Evolutionary conservation across 2,888 invertebrate genomes (phyloP).

Genomic region (Agonopterix subpropinquella): DNA sequence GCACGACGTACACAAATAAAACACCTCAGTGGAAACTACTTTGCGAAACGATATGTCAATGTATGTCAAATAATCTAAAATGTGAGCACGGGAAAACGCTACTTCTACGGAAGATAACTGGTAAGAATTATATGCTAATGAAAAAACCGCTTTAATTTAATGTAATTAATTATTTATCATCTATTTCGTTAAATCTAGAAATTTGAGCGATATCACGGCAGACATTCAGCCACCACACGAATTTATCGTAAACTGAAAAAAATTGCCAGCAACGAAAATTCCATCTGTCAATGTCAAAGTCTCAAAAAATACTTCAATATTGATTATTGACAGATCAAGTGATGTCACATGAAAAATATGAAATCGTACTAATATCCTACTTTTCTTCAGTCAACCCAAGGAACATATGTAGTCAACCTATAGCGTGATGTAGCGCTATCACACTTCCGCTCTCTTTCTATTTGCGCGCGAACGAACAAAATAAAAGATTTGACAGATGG

Average conservation of each 20-base stretch:
- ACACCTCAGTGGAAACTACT: constrained; percentile 55
- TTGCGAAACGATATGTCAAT: constrained; percentile 68
- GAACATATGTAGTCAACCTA: too few species aligned
- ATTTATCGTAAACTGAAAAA: constrained; percentile 44
- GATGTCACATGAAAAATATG: too few species aligned
- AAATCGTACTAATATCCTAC: too few species aligned
- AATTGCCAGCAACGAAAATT: constrained; percentile 14
- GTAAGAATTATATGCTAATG: background rate
- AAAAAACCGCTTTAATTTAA: constrained; percentile 5
- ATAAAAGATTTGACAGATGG: too few species aligned
- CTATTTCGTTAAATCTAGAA: constrained; percentile 21
- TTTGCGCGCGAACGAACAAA: too few species aligned
- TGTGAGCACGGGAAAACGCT: constrained; percentile 13
- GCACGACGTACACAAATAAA: constrained; percentile 63
- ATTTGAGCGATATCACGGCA: constrained; percentile 13
- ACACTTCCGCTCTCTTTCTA: too few species aligned
- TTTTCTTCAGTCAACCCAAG: too few species aligned
- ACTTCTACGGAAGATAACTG: background rate
- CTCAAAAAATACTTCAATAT: too few species aligned
- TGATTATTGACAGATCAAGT: too few species aligned
- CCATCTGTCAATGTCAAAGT: too few species aligned
- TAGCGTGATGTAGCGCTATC: too few species aligned
- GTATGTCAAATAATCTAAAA: constrained; percentile 48
- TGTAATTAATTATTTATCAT: constrained; percentile 22
- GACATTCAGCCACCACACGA: constrained; percentile 29